These are phyloP conservation scores for Brachyrhaphis roseni DNA, from an alignment of 2,797 vertebrate genomes.

Conservation along the genomic window DNA sequence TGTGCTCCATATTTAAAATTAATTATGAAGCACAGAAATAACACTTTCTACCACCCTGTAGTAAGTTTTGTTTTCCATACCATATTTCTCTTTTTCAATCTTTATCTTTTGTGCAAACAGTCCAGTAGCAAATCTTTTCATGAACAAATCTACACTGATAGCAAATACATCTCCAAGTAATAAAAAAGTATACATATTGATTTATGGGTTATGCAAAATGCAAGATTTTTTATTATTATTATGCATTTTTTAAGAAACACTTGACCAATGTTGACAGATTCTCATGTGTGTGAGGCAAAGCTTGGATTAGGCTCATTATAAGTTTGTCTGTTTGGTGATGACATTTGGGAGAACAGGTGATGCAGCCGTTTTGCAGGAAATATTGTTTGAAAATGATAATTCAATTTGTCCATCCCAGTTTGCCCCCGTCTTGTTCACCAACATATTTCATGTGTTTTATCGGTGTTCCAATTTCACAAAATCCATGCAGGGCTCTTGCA, in stretches of 20 bases:
- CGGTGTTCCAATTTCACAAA: background rate
- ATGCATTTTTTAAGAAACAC: no score
- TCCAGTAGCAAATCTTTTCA: background rate
- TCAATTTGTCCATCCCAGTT: background rate
- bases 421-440: background rate
- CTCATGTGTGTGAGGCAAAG: no score
- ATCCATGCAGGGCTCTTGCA: no score
- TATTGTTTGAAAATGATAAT: background rate
- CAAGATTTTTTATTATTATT: background rate
- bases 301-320: no score
- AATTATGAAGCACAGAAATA: no score
- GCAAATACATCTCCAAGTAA: background rate
- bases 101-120: background rate
- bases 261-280: no score
- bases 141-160: background rate
- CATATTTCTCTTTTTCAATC: background rate
- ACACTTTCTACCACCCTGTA: background rate
- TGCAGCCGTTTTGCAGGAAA: no score
- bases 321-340: no score
- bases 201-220: background rate
- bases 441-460: background rate
- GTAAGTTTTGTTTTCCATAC: background rate
- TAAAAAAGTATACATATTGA: background rate
- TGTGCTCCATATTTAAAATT: background rate
- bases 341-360: no score